Conservation (phyloP, 2,113 vertebrate genomes). For the Astatoreochromis straeleni region DNA sequence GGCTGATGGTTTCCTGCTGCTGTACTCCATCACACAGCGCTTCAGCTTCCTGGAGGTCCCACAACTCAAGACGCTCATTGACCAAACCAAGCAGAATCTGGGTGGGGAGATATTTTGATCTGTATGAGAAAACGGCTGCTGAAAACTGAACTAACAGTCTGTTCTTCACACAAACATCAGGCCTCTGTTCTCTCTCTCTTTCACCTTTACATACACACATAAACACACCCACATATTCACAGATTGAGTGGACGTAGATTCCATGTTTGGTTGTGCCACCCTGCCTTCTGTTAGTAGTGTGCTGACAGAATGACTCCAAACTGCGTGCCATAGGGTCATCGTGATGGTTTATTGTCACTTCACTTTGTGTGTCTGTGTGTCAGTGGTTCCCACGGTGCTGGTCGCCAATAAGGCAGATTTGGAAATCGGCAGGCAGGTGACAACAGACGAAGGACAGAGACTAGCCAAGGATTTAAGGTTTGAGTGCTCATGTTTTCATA, state of each 20-base stretch:
- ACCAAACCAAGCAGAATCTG: conserved; percentile 66
- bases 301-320: background rate
- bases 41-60: conserved; percentile 65
- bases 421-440: conserved; percentile 58
- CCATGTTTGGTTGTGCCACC: conserved; percentile 10
- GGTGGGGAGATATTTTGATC: conserved; percentile 16
- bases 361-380: background rate
- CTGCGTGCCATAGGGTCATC: background rate
- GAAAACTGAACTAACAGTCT: background rate
- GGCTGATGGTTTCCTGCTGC: conserved; percentile 72
- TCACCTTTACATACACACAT: background rate
- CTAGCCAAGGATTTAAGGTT: conserved; percentile 56
- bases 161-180: background rate
- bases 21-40: conserved; percentile 72
- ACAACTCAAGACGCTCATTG: conserved; percentile 66
- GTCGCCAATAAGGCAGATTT: conserved; percentile 56
- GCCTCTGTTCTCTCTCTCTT: conserved; percentile 6
- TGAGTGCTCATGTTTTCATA: background rate
- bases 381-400: conserved; percentile 46
- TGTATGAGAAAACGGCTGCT: background rate
- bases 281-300: background rate
- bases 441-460: conserved; percentile 52
- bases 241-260: background rate
- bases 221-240: background rate
- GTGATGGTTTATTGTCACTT: background rate